A percentile compares a stretch with the other conserved stretches of the same genome.
Evolutionary conservation across 1,140 invertebrate genomes (phyloP).

Genomic region (Megalonaias nervosa): DNA sequence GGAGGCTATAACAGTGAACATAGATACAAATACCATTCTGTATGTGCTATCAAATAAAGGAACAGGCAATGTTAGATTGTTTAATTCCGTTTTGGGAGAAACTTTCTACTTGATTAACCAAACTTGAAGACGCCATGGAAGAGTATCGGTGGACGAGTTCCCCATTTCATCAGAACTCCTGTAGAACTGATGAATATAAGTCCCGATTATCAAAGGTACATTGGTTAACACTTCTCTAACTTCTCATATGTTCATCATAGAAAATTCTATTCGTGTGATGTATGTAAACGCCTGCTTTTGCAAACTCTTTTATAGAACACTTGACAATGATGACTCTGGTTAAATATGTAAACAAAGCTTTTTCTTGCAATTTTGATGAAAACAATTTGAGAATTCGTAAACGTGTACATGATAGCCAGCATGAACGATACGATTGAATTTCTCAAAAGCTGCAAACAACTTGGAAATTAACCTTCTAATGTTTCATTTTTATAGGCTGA

Average conservation of each 20-base stretch:
- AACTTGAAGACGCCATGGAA: no score
- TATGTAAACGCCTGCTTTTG: no score
- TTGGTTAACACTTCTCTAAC: background rate
- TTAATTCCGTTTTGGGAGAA: no score
- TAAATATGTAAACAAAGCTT: background rate
- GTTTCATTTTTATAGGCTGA: background rate
- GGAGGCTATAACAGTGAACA: no score
- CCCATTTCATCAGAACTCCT: no score
- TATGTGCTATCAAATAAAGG: no score
- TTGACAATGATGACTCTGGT: background rate
- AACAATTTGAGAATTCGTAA: background rate
- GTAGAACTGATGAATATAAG: no score
- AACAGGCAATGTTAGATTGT: background rate
- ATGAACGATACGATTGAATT: background rate
- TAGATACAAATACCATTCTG: no score
- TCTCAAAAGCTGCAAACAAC: background rate
- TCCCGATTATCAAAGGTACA: conserved; percentile 20
- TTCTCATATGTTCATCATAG: background rate
- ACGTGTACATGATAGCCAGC: background rate
- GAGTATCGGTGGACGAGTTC: no score
- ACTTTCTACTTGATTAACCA: no score
- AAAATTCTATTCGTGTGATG: no score
- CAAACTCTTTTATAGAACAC: background rate
- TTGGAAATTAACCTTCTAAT: background rate
- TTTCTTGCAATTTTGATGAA: background rate